A percentile compares a stretch with the other conserved stretches of the same genome.
phyloP scores from a whole-genome alignment of 2,113 vertebrate species.

The Acrocephalus kingi region DNA sequence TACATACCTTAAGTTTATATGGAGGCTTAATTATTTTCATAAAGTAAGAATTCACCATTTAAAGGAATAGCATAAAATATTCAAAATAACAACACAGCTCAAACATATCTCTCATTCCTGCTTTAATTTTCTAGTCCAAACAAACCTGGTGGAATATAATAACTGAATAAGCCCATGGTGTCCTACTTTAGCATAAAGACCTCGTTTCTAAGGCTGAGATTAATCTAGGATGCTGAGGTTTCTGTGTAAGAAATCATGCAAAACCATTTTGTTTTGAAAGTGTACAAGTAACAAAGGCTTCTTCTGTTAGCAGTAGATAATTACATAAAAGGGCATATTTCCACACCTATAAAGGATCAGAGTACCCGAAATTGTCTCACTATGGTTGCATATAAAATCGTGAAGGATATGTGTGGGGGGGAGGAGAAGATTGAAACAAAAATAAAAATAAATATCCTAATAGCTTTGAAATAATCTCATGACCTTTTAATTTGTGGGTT shows the following conservation, averaged over 20 bases:
- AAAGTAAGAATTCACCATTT: not conserved
- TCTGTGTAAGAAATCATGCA: slow-evolving; percentile 12
- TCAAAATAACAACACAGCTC: not conserved
- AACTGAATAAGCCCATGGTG: slow-evolving; percentile 52
- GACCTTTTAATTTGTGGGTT: not conserved
- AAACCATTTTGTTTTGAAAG: not conserved
- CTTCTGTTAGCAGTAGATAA: not conserved
- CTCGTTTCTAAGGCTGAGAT: slow-evolving; percentile 35
- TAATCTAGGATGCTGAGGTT: slow-evolving; percentile 45
- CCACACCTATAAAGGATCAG: not conserved
- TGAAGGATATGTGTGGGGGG: not conserved
- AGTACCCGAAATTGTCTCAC: not conserved
- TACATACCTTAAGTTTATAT: not conserved
- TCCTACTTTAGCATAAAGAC: slow-evolving; percentile 59
- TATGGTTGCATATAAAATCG: not conserved
- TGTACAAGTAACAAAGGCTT: not conserved
- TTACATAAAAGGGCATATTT: not conserved
- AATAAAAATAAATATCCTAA: not conserved
- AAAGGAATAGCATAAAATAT: not conserved
- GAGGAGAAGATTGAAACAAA: not conserved
- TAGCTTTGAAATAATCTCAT: not conserved
- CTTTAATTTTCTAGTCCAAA: slow-evolving; percentile 31
- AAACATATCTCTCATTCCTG: not conserved
- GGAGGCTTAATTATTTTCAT: not conserved
- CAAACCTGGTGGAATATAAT: slow-evolving; percentile 40